Evolutionary conservation across 2,888 invertebrate species (phyloP).

Genomic region (Leptopilina drosophilae): DNA sequence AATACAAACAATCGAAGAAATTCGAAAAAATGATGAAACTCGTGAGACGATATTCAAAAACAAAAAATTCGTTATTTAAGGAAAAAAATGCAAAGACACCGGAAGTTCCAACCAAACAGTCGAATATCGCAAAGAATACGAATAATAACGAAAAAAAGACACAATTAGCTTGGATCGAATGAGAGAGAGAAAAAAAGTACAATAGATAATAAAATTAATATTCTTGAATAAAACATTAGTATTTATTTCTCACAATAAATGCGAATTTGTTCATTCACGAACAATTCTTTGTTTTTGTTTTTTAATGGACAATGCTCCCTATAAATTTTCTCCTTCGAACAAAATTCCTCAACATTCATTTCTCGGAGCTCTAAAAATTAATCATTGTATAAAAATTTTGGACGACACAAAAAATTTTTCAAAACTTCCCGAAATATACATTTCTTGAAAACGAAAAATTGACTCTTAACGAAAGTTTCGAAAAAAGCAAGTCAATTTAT

Average conservation of each 20-base stretch:
- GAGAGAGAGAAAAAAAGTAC: neutral
- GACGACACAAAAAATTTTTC: neutral
- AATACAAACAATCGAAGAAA: slow-evolving; percentile 61
- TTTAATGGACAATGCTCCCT: too few species aligned
- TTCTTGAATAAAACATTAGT: slow-evolving; percentile 1
- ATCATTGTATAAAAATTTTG: too few species aligned
- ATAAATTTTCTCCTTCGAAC: too few species aligned
- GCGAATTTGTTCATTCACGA: too few species aligned
- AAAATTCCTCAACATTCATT: too few species aligned
- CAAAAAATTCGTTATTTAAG: slow-evolving; percentile 44
- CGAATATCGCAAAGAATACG: neutral
- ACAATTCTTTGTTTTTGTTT: too few species aligned
- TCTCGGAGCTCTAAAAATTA: too few species aligned
- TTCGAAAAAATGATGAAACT: slow-evolving; percentile 51
- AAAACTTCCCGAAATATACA: neutral
- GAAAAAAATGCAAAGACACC: neutral
- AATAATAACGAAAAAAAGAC: neutral
- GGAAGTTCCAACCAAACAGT: neutral
- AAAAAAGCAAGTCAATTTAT: neutral
- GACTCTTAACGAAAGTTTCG: too few species aligned
- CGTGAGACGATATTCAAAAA: slow-evolving; percentile 49
- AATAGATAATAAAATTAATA: neutral
- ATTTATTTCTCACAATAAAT: slow-evolving; percentile 11
- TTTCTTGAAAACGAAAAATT: too few species aligned
- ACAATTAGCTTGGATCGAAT: slow-evolving; percentile 28